A percentile compares a stretch with the other conserved stretches of the same genome.
Evolutionary conservation across 2,888 invertebrate genomes (phyloP).

Genomic region (Fabriciana adippe): DNA sequence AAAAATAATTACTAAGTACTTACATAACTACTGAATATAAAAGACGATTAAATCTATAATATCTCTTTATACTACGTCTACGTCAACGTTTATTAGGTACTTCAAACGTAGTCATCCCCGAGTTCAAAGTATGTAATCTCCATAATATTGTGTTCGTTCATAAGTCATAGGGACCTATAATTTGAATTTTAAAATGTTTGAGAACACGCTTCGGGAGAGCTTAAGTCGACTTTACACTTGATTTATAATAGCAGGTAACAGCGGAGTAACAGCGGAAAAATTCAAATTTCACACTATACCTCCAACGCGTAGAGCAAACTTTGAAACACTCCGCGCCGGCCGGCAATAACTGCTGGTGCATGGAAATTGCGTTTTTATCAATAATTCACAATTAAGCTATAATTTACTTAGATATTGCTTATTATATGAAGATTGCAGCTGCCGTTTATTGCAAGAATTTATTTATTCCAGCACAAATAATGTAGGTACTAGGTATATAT

Average conservation of each 20-base stretch:
- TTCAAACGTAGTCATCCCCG: conserved; percentile 7
- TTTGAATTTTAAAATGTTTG: conserved; percentile 79
- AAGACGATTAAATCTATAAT: background rate
- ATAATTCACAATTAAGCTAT: conserved; percentile 28
- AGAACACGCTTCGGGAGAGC: conserved; percentile 69
- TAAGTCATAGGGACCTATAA: conserved; percentile 51
- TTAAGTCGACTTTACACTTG: conserved; percentile 74
- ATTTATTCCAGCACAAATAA: background rate
- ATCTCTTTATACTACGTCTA: conserved; percentile 2
- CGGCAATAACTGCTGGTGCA: conserved; percentile 55
- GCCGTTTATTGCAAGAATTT: background rate
- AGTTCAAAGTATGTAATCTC: conserved; percentile 29
- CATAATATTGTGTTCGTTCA: conserved; percentile 40
- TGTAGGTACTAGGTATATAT: background rate
- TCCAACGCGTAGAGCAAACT: conserved; percentile 51
- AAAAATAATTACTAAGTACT: too few species aligned
- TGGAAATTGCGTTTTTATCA: conserved; percentile 29
- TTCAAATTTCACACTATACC: conserved; percentile 69
- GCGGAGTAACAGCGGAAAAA: conserved; percentile 79
- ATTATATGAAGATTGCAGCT: background rate
- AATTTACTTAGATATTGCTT: conserved; percentile 4
- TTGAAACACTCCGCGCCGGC: conserved; percentile 56
- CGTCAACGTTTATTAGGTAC: conserved; percentile 5
- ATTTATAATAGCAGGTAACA: conserved; percentile 80
- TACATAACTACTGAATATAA: background rate